Conservation (phyloP, 37 sponge, comb jelly and placozoan species). For the Amphimedon queenslandica region DNA sequence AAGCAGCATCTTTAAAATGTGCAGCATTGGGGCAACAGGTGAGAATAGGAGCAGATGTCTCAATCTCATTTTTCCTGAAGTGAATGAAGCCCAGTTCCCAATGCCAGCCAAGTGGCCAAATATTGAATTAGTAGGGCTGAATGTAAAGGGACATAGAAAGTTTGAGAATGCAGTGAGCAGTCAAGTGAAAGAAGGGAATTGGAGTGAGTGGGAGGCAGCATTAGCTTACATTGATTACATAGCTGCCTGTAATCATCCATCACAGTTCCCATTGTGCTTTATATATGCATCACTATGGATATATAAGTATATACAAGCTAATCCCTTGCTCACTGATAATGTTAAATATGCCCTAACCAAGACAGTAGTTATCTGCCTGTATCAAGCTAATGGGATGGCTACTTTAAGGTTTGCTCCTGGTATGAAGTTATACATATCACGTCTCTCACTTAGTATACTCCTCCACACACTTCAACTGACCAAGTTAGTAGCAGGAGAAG, state of each 20-base stretch:
- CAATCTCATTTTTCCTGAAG: too few species aligned
- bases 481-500: neutral
- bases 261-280: slow-evolving; percentile 41
- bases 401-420: slow-evolving; percentile 46
- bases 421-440: slow-evolving; percentile 49
- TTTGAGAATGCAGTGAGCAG: slow-evolving; percentile 33
- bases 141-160: slow-evolving; percentile 6
- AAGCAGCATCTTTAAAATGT: too few species aligned
- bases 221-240: slow-evolving; percentile 54
- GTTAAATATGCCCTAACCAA: slow-evolving; percentile 36
- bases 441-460: slow-evolving; percentile 9
- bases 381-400: slow-evolving; percentile 13
- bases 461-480: slow-evolving; percentile 9
- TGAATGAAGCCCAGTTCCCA: too few species aligned
- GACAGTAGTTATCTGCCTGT: neutral
- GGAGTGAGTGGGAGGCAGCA: slow-evolving; percentile 28
- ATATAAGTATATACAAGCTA: neutral
- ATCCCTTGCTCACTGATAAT: too few species aligned
- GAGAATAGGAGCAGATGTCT: too few species aligned
- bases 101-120: too few species aligned
- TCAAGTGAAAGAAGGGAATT: slow-evolving; percentile 39
- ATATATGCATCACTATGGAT: slow-evolving; percentile 63
- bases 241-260: slow-evolving; percentile 40
- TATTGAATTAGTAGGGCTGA: neutral
- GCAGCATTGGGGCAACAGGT: too few species aligned